A percentile compares a stretch with the other conserved stretches of the same genome.
These are phyloP conservation scores for Charaxes varanes DNA, from an alignment of 1,140 invertebrate genomes.

Conservation along the genomic window DNA sequence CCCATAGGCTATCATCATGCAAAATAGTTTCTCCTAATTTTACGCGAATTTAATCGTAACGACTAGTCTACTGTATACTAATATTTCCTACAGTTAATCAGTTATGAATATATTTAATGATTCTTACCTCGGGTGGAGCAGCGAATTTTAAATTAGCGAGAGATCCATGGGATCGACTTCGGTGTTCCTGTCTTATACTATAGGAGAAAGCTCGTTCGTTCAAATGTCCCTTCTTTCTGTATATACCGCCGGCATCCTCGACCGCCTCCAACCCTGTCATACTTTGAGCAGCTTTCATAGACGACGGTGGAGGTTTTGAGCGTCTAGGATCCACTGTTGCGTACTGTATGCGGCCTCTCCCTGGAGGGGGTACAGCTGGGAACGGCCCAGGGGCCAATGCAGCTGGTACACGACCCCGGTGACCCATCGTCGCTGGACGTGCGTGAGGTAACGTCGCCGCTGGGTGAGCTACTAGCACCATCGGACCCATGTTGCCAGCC, in stretches of 20 bases:
- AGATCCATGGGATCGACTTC: slow-evolving; percentile 91
- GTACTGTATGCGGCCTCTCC: slow-evolving; percentile 75
- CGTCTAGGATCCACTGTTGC: slow-evolving; percentile 80
- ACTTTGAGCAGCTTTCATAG: slow-evolving; percentile 86
- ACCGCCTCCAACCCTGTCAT: slow-evolving; percentile 82
- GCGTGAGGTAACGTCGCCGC: slow-evolving; percentile 74
- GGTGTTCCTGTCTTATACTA: slow-evolving; percentile 93
- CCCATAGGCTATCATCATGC: too few species aligned
- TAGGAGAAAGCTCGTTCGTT: slow-evolving; percentile 96
- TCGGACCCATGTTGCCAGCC: slow-evolving; percentile 68
- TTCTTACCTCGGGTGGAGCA: slow-evolving; percentile 76
- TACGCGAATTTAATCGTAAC: too few species aligned
- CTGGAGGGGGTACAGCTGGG: slow-evolving; percentile 72
- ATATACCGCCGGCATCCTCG: slow-evolving; percentile 89
- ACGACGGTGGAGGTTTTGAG: slow-evolving; percentile 82
- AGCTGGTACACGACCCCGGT: slow-evolving; percentile 46
- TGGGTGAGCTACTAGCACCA: slow-evolving; percentile 73
- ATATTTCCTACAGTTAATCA: background rate
- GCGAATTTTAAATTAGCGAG: slow-evolving; percentile 90
- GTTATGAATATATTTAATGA: slow-evolving; percentile 18
- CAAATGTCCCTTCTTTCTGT: slow-evolving; percentile 91
- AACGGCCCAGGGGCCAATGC: slow-evolving; percentile 42
- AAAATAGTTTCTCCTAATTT: too few species aligned
- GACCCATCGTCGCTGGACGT: slow-evolving; percentile 44
- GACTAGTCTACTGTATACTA: too few species aligned